Percentiles rank a stretch among this genome's conserved stretches.
phyloP scores from a whole-genome alignment of 2,888 invertebrate genomes.

The Cabera pusaria region DNA sequence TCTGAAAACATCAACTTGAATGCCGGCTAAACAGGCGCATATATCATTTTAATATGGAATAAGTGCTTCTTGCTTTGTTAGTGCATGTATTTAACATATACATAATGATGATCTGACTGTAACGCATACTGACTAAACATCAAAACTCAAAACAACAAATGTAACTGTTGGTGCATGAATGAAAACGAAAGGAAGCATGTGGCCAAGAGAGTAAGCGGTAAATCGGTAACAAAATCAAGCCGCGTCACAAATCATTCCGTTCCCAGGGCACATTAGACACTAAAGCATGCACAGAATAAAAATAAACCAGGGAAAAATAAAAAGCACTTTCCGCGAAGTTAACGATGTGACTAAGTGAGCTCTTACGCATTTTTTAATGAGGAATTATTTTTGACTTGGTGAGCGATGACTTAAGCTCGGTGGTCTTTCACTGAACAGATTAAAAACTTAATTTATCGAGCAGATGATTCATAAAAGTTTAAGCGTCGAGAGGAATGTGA shows the following conservation, averaged over 20 bases:
- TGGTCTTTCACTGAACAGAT: constrained; percentile 39
- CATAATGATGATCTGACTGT: no score
- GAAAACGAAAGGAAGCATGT: constrained; percentile 47
- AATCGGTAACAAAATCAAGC: constrained; percentile 45
- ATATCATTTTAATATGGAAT: no score
- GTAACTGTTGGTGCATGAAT: constrained; percentile 43
- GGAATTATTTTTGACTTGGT: constrained; percentile 38
- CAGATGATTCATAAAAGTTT: constrained; percentile 33
- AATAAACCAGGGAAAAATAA: constrained; percentile 18
- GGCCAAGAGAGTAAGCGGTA: constrained; percentile 33
- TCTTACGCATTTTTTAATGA: constrained; percentile 42
- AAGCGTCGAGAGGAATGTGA: constrained; percentile 30
- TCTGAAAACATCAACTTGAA: no score
- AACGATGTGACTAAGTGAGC: constrained; percentile 60
- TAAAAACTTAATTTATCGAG: constrained; percentile 41
- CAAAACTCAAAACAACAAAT: constrained; percentile 32
- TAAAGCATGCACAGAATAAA: constrained; percentile 39
- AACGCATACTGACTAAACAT: constrained; percentile 21
- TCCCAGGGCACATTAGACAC: constrained; percentile 54
- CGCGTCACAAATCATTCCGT: constrained; percentile 54
- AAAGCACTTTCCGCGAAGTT: constrained; percentile 48
- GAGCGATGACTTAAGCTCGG: constrained; percentile 35
- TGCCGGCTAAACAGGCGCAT: no score
- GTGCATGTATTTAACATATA: no score
- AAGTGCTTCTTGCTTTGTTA: no score